Evolutionary conservation across 2,888 invertebrate species (phyloP), one percentile per base, ranked within the genome.

Genomic region (Heliconius erato): DNA sequence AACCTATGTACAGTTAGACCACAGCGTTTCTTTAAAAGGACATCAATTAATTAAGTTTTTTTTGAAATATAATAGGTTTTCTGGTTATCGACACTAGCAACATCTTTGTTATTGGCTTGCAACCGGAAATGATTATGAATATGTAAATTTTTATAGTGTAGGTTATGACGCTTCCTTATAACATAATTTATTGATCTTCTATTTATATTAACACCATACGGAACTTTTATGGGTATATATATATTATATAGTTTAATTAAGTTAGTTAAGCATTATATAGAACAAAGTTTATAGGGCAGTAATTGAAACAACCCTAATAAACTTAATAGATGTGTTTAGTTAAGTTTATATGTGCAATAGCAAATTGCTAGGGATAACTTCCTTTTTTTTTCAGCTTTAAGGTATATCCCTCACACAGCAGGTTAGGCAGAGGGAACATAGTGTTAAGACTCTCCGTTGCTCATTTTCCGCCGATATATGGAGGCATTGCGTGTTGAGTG

Each of bases 91-190:
- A 16, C 77, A 23, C 28, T 44, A 23, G 67, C 26, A 44, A 67
- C 40, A 77, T 5, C 12, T 67, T 44, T 78, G 44, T 63, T 26
- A 26, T 40, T 19, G 19, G 7, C 40, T 44, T 74, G 54, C 12
- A 65, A 77, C 65, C 77, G 77, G 44, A 77, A 65, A 77, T 65
- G 0, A 26, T 65, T 65, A 26, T 54, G 54, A 2, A 54, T 77
- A 77, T 65, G 63, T 9, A 77, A 67, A 77, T 77, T 65, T 77
- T 65, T 44, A 77, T 77, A 40, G 63, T 14, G 6, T 44, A 71
- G 12, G 23, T 12, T 40, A 6, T 26, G n/a, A 65, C 26, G 26
- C 16, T 77, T 77, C 77, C 77, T 77, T 77, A 77, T 26, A 44
- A n/a, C 3, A 54, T 40, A 35, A 23, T 19, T 16, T 68, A 19